Evolutionary conservation across 2,113 vertebrate genomes (phyloP), one percentile per base, ranked within the genome.

Genomic region (Pteruthius melanotis): DNA sequence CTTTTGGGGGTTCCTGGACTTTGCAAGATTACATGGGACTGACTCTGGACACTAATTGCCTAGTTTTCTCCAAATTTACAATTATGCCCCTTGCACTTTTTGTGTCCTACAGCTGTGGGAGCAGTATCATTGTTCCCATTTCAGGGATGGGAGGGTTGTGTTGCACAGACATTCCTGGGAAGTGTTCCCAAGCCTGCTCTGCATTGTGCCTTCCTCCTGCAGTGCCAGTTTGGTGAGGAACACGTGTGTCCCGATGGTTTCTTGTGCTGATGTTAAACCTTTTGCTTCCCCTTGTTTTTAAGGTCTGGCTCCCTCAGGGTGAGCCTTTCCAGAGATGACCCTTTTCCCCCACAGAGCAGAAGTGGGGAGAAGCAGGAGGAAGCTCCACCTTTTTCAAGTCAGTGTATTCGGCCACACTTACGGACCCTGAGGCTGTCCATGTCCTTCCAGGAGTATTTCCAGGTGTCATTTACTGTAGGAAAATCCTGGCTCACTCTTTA

Each of bases 331-430:
- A 30, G n/a, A 60, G 21, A 4, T 28, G 35, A 42, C 4, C 31
- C 7, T 49, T 37, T 53, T 33, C 0, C 3, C 23, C 37, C 0
- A 0, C 13, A 39, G 31, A 64, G 40, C 39, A 79, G 44, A 79
- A 18, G 47, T 35, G 26, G 40, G 47, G 86, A 42, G 49, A 68
- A 77, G n/a, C 0, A 1, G 65, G 7, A 84, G 21, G 44, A 66
- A 44, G 24, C 27, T 90, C 28, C 23, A 18, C 7, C 30, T 80
- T 89, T 33, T 56, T 7, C 75, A 69, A 65, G 54, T 57, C 33
- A 6, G 8, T 53, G 31, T 28, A 13, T 79, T 66, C 61, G 37
- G 47, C 63, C 14, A 15, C 31, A 45, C 45, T 6, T 35, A n/a
- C 3, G 27, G 16, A 65, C 8, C 28, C 75, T 66, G 65, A 33